Evolutionary conservation across 2,797 vertebrate genomes (phyloP).

Genomic region (Gallinago solitaria): DNA sequence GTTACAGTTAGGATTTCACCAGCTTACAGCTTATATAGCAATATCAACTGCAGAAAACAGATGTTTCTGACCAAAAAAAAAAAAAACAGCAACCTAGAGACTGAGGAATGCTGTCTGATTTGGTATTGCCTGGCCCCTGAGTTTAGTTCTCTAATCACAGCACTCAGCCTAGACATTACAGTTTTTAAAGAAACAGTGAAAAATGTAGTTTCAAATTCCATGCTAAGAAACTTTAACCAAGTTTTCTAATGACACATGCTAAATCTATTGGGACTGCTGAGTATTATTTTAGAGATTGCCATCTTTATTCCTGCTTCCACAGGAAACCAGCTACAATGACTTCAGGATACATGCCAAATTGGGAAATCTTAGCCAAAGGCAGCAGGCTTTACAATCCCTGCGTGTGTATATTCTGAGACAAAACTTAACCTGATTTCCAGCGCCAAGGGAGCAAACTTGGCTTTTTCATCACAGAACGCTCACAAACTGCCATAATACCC

Average conservation of each 20-base stretch:
- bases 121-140: neutral
- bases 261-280: neutral
- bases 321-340: neutral
- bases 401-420: neutral
- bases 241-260: neutral
- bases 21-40: neutral
- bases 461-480: neutral
- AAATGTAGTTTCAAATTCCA: conserved; percentile 20
- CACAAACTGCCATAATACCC: neutral
- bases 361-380: neutral
- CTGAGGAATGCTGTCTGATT: neutral
- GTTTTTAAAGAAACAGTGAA: neutral
- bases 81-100: neutral
- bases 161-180: neutral
- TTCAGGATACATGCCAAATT: neutral
- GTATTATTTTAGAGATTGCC: neutral
- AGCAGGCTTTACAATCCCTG: neutral
- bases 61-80: neutral
- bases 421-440: neutral
- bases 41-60: neutral
- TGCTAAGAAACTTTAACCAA: neutral
- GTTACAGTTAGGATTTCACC: neutral
- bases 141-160: neutral
- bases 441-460: neutral
- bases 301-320: neutral